Base-by-base conservation (phyloP, 2,797 vertebrate genomes). In the Uromys caudimaculatus region DNA sequence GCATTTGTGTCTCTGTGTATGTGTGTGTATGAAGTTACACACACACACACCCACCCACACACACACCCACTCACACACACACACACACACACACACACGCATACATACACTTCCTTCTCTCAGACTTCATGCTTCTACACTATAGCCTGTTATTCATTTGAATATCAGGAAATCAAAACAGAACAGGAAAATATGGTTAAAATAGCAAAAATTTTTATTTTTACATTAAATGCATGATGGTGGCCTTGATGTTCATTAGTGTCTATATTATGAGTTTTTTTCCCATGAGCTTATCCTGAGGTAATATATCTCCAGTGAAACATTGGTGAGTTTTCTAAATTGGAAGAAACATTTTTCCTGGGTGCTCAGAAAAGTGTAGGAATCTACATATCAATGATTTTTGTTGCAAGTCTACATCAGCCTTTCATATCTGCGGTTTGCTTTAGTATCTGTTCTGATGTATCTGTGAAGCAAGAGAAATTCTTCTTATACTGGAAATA, bases 121-220 rank as follows among this genome's bases (percentile, higher is more conserved):
- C 73, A 96, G 85, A 94, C 1, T 1, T 14, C 29, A 75, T 69
- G 19, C 13, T 64, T 95, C 56, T 93, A 91, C 7, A 71, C 89
- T 24, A 58, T 86, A 6, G 1, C 19, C 47, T 73, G 62, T 35
- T 50, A 79, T 84, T 93, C 60, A 73, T 75, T 32, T 75, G 92
- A 54, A 54, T 14, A 85, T 50, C 29, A 82, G 10, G 78, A n/a
- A 83, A 23, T 78, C 69, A 89, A 89, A 21, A 84, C 81, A n/a
- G 19, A 64, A 79, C 17, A 82, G 2, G 29, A 64, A 94, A 97
- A 78, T 24, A 47, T 84, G 38, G 3, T 52, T 76, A 73, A 89
- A 93, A 62, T 54, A 54, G 4, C 19, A 93, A 90, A 21, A 85
- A 82, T 47, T 93, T 92, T 91, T 35, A 89, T 90, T 89, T 93